Evolutionary conservation across 2,888 invertebrate species (phyloP).

Genomic region (Thyatira batis): DNA sequence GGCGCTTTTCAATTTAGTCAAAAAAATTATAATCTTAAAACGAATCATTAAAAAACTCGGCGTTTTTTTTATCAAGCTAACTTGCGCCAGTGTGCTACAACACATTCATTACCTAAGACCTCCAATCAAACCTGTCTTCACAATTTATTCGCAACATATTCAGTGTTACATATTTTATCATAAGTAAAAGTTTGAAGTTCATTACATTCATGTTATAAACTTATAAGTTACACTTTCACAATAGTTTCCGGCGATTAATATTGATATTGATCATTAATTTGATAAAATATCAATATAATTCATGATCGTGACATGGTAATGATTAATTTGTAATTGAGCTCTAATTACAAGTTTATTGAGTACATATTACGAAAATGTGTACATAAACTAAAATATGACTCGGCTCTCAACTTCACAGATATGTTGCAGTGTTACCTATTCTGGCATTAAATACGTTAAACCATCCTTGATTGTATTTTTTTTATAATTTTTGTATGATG

Average conservation of each 20-base stretch:
- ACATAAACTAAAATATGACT: no score
- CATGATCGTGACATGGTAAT: not conserved
- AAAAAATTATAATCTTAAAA: no score
- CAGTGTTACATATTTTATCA: slow-evolving; percentile 1
- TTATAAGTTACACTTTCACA: not conserved
- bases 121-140: not conserved
- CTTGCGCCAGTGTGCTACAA: not conserved
- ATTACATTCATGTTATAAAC: not conserved
- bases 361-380: not conserved
- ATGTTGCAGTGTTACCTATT: no score
- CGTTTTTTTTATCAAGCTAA: not conserved
- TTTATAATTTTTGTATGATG: no score
- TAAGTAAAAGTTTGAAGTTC: slow-evolving; percentile 2
- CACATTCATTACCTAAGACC: not conserved
- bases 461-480: no score
- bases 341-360: not conserved
- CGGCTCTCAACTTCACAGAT: no score
- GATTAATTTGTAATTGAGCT: not conserved
- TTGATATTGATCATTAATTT: not conserved
- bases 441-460: no score
- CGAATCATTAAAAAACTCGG: not conserved
- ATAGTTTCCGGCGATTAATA: not conserved
- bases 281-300: not conserved
- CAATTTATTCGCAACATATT: not conserved
- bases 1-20: no score